A percentile compares a stretch with the other conserved stretches of the same genome.
Evolutionary conservation across 2,888 invertebrate genomes (phyloP).

Genomic region (Periphyllus acericola): DNA sequence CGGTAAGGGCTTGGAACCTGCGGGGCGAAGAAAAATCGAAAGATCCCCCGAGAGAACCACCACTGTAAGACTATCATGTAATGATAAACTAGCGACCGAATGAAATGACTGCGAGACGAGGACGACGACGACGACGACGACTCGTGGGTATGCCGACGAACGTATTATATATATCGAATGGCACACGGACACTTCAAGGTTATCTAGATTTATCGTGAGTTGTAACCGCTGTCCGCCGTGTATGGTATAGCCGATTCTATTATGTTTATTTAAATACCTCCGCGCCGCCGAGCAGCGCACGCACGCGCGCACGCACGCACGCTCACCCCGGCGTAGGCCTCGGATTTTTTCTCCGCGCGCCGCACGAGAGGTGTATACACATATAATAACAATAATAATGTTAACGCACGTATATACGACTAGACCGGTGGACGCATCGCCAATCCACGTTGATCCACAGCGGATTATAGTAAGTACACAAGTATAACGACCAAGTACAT

Average conservation of each 20-base stretch:
- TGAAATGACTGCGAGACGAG: neutral
- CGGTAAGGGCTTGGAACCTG: too few species aligned
- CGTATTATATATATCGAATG: constrained; percentile 45
- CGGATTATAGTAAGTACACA: too few species aligned
- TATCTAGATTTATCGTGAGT: constrained; percentile 58
- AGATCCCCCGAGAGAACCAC: too few species aligned
- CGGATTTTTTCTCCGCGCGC: neutral
- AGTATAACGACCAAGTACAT: too few species aligned
- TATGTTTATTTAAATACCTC: constrained; percentile 58
- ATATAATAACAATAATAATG: too few species aligned
- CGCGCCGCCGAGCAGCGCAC: neutral
- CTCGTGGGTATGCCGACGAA: constrained; percentile 10
- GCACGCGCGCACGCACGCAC: neutral
- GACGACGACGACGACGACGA: neutral
- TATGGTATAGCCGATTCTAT: constrained; percentile 19
- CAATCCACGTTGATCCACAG: too few species aligned
- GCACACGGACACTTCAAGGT: constrained; percentile 59
- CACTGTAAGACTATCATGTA: too few species aligned
- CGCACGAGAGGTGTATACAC: too few species aligned
- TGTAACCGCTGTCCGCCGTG: constrained; percentile 7
- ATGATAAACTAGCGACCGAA: too few species aligned
- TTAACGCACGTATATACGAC: too few species aligned
- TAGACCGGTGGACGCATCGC: too few species aligned
- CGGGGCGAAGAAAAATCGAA: too few species aligned
- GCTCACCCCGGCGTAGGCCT: neutral